Base-by-base conservation (phyloP, 2,888 invertebrate genomes). In the Metalampra italica region DNA sequence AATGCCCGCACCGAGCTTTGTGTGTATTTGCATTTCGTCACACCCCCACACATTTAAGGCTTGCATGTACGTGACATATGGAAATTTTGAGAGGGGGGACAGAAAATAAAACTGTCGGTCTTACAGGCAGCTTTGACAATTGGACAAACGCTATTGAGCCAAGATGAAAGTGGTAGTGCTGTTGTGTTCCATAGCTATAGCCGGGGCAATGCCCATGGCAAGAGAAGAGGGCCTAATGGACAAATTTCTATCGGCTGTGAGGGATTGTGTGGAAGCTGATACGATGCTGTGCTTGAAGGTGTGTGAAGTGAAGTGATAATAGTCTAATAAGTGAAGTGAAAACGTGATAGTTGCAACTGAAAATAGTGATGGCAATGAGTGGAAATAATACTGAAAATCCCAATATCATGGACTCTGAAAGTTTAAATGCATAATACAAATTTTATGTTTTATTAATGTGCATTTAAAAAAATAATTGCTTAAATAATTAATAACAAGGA, bases 201-300 rank as follows among this genome's bases (percentile, higher is more conserved):
- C 74, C 50, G 63, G 71, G 66, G 87, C 85, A 29, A 63, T 82
- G 75, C 87, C 88, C 54, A 77, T 78, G 63, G 64, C 70, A 0
- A 84, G 78, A 60, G 88, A 88, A 47, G 86, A 87, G 59, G 82
- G 83, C 3, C 64, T 59, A 13, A 55, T 85, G 64, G 85, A 85
- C 52, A 74, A 71, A 52, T 83, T 89, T 70, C 68, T 88, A 51
- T 80, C 83, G 5, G 70, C 79, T 7, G 63, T 95, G 53, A 91
- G 92, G 78, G 93, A 93, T 68, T 95, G 95, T 78, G 92, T 93
- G 64, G 92, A 92, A 55, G 91, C 91, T 55, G 92, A 93, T 63
- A 90, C 94, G 69, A 87, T 92, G 65, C 84, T 94, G 77, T 95
- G 95, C 72, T 79, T 94, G 57, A 95, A 95, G 92, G 94, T 94